These are phyloP conservation scores for Galaxea fascicularis DNA, from an alignment of 92 coral and sea anemone genomes.

Conservation along the genomic window DNA sequence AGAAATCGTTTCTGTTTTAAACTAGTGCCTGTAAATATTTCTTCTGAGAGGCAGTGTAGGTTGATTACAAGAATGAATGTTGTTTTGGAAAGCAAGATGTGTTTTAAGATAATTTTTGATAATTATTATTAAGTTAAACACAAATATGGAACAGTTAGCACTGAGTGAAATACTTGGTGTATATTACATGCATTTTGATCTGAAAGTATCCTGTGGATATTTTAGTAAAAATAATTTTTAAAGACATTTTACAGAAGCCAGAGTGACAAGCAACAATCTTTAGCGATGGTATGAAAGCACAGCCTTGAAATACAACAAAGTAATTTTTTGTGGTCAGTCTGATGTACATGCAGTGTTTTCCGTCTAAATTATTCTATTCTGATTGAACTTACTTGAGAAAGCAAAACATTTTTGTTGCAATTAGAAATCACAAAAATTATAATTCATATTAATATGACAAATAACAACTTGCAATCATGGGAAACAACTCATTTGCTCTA, in stretches of 20 bases:
- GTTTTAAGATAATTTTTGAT: not conserved
- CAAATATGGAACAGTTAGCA: not conserved
- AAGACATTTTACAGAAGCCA: not conserved
- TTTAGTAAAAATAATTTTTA: not conserved
- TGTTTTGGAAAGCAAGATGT: not conserved
- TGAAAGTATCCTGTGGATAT: not conserved
- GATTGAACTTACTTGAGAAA: not conserved
- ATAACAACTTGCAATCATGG: not conserved
- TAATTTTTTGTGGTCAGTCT: not conserved
- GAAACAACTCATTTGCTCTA: no score
- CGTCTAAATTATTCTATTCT: not conserved
- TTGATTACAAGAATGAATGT: not conserved
- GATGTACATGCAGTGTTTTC: no score
- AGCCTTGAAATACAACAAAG: not conserved
- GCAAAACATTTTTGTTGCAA: not conserved
- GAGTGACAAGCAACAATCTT: not conserved
- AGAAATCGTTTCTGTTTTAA: no score
- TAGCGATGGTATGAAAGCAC: no score
- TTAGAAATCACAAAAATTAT: not conserved
- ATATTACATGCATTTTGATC: not conserved
- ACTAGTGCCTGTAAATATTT: no score
- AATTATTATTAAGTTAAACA: not conserved
- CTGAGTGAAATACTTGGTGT: not conserved
- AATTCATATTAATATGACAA: not conserved
- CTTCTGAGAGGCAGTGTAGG: not conserved